Evolutionary conservation across 2,797 vertebrate genomes (phyloP).

Genomic region (Kryptopterus vitreolus): DNA sequence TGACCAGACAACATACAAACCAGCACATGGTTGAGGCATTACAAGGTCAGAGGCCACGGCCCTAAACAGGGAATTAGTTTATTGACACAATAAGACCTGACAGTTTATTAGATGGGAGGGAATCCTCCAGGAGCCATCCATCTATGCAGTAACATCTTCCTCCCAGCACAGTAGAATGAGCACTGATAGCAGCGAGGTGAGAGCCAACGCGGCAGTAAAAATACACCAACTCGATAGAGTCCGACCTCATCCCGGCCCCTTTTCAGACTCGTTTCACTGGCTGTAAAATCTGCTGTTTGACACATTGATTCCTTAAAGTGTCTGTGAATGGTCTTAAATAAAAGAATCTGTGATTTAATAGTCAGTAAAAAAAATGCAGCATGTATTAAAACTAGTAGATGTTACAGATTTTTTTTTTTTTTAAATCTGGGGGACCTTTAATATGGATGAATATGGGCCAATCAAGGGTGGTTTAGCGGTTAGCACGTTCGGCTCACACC

Average conservation of each 20-base stretch:
- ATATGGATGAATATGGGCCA: not conserved
- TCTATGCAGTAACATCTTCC: constrained; percentile 62
- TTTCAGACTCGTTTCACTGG: constrained; percentile 42
- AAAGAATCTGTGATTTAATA: constrained; percentile 16
- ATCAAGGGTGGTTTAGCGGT: not conserved
- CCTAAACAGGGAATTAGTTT: constrained; percentile 79
- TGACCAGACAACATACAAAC: constrained; percentile 65
- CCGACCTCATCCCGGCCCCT: constrained; percentile 41
- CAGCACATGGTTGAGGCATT: constrained; percentile 62
- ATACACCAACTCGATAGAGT: constrained; percentile 41
- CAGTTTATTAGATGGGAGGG: constrained; percentile 80
- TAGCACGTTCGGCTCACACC: too few relatives aligned
- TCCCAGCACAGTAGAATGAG: constrained; percentile 65
- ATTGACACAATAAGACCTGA: constrained; percentile 81
- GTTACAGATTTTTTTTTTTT: not conserved
- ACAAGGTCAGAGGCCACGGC: constrained; percentile 75
- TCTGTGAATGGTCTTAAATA: constrained; percentile 36
- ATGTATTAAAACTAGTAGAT: not conserved
- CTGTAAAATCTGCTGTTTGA: constrained; percentile 44
- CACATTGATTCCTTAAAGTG: constrained; percentile 42
- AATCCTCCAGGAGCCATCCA: constrained; percentile 65
- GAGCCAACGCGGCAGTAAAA: constrained; percentile 49
- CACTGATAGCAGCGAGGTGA: constrained; percentile 58
- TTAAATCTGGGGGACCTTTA: not conserved
- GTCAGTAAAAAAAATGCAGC: not conserved